Evolutionary conservation across 64 coral and sea anemone species (phyloP).

Genomic region (Montipora efflorescens): DNA sequence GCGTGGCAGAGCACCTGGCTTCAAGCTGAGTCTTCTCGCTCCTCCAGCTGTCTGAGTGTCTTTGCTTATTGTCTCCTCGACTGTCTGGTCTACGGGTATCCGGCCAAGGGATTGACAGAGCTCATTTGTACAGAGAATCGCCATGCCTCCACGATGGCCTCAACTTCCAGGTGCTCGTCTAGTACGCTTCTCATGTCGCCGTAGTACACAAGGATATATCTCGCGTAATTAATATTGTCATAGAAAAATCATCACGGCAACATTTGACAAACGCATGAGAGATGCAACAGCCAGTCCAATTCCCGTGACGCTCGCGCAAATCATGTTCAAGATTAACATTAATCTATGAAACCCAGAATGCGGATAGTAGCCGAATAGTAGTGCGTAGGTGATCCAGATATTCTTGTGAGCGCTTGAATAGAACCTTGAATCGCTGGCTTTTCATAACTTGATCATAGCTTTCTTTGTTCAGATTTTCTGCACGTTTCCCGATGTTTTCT

Average conservation of each 20-base stretch:
- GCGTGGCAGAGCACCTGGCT: background rate
- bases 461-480: too few species aligned
- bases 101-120: conserved; percentile 20
- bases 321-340: background rate
- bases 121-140: conserved; percentile 49
- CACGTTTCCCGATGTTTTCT: too few species aligned
- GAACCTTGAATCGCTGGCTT: too few species aligned
- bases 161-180: background rate
- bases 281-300: background rate
- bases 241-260: conserved; percentile 25
- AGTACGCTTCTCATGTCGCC: conserved; percentile 23
- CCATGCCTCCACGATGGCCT: conserved; percentile 20
- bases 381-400: too few species aligned
- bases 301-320: background rate
- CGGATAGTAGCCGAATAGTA: too few species aligned
- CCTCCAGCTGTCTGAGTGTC: too few species aligned
- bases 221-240: conserved; percentile 8
- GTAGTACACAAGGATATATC: conserved; percentile 31
- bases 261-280: conserved; percentile 3
- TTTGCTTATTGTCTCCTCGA: background rate
- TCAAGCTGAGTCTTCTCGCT: background rate
- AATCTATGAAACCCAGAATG: too few species aligned
- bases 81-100: conserved; percentile 25
- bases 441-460: too few species aligned
- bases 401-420: too few species aligned